phyloP scores from a whole-genome alignment of 2,113 vertebrate genomes.

The Crotalus viridis region DNA sequence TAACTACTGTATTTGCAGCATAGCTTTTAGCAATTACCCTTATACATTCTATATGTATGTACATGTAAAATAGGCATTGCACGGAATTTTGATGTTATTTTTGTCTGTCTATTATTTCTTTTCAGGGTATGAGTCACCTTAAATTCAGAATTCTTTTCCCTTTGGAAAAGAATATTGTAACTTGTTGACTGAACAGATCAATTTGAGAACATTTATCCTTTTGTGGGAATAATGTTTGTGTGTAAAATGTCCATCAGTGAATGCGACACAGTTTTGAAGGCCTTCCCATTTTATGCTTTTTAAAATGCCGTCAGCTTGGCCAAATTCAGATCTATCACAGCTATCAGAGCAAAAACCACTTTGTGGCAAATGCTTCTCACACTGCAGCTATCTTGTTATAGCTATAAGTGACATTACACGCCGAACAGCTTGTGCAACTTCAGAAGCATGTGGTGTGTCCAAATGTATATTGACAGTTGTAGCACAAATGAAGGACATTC shows the following conservation, averaged over 20 bases:
- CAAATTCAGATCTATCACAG: neutral
- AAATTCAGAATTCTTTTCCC: neutral
- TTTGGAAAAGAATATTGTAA: neutral
- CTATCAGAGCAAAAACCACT: neutral
- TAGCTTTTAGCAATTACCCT: neutral
- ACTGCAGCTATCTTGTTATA: neutral
- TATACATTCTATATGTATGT: neutral
- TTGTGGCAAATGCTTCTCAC: conserved; percentile 4
- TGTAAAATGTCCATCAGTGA: neutral
- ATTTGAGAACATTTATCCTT: neutral
- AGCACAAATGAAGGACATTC: neutral
- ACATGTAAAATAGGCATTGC: neutral
- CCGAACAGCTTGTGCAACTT: neutral
- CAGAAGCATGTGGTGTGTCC: neutral
- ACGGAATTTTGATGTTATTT: neutral
- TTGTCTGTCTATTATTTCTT: neutral
- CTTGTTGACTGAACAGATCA: neutral
- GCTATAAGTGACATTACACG: neutral
- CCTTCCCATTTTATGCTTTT: neutral
- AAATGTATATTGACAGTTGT: neutral
- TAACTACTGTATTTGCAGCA: neutral
- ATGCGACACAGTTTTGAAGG: neutral
- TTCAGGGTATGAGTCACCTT: neutral
- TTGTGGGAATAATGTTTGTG: neutral
- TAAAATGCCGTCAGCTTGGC: neutral